A percentile compares a stretch with the other conserved stretches of the same genome.
These are phyloP conservation scores for Eupeodes luniger DNA, from an alignment of 2,888 invertebrate genomes.

Conservation along the genomic window DNA sequence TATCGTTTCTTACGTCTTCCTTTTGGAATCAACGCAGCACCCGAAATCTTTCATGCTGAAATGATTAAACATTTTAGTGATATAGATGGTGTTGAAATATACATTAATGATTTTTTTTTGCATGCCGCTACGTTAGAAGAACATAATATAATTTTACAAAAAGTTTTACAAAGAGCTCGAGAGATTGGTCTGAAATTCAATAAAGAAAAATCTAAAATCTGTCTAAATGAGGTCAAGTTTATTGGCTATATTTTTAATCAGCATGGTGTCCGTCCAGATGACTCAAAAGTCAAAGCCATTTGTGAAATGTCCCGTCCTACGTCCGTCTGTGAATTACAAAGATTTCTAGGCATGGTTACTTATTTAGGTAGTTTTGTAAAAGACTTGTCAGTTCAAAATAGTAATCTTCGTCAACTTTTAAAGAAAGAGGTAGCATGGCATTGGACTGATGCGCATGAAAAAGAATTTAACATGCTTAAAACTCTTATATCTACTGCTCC, in stretches of 20 bases:
- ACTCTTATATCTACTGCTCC: conserved; percentile 46
- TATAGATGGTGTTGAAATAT: conserved; percentile 46
- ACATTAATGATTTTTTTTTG: conserved; percentile 56
- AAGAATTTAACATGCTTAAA: conserved; percentile 56
- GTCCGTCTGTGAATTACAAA: conserved; percentile 48
- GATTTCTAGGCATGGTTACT: conserved; percentile 59
- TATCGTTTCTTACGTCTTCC: conserved; percentile 63
- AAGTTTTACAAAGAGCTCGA: conserved; percentile 27
- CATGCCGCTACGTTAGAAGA: conserved; percentile 24
- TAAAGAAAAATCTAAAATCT: conserved; percentile 26
- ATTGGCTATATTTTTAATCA: conserved; percentile 52
- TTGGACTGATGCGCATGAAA: conserved; percentile 27
- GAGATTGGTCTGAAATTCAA: conserved; percentile 53
- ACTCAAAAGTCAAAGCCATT: conserved; percentile 53
- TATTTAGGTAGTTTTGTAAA: conserved; percentile 42
- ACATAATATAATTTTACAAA: conserved; percentile 33
- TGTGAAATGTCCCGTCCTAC: conserved; percentile 48
- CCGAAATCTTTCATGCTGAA: conserved; percentile 62
- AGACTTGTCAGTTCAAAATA: conserved; percentile 23
- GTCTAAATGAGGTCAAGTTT: conserved; percentile 43
- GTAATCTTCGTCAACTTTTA: conserved; percentile 37
- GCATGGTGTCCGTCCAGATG: conserved; percentile 36
- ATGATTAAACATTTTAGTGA: conserved; percentile 52
- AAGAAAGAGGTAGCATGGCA: conserved; percentile 53
- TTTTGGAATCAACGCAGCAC: conserved; percentile 51